A percentile compares a stretch with the other conserved stretches of the same genome.
Conservation (phyloP, 2,797 vertebrate species). For the Tragopan temminckii region DNA sequence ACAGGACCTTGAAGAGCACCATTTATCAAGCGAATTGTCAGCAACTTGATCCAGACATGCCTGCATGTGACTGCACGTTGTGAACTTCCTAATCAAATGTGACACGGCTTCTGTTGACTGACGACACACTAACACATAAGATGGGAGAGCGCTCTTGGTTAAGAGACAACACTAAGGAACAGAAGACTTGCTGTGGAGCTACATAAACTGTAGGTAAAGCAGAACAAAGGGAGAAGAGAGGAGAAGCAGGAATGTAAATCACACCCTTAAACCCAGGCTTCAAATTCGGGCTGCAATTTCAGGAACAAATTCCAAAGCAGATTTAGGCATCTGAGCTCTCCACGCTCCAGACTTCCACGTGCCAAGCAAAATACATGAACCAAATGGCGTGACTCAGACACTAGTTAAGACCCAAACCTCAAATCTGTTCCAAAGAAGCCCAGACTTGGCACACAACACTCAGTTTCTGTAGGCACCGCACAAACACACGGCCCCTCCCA, state of each 20-base stretch:
- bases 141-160: background rate
- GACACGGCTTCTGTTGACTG: background rate
- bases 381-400: background rate
- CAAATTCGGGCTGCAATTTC: background rate
- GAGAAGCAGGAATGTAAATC: background rate
- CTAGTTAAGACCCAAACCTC: background rate
- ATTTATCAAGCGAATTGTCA: background rate
- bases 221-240: background rate
- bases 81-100: background rate
- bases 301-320: background rate
- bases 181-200: no score
- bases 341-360: background rate
- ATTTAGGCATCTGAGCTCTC: background rate
- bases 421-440: background rate
- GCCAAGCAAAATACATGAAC: background rate
- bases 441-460: background rate
- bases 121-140: background rate
- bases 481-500: background rate
- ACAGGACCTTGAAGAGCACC: background rate
- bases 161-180: background rate
- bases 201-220: background rate
- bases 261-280: background rate
- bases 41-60: background rate
- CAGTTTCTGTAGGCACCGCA: background rate
- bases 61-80: background rate